Percentiles rank a stretch among this genome's conserved stretches.
These are phyloP conservation scores for Myotis pilosus DNA, from an alignment of 2,797 vertebrate genomes.

Conservation along the genomic window DNA sequence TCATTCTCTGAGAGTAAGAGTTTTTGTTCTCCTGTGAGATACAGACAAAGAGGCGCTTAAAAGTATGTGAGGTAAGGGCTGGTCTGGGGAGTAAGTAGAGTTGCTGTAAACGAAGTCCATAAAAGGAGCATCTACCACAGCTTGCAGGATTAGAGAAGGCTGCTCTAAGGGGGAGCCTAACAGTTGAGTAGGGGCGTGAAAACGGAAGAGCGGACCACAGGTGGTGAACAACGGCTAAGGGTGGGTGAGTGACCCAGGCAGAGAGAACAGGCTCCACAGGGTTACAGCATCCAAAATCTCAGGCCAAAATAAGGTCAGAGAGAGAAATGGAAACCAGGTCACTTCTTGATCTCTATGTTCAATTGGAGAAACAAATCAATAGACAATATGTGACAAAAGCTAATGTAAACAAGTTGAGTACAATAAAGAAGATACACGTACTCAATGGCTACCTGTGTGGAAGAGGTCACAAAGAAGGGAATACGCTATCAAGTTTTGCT, in stretches of 20 bases:
- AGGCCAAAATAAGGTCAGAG: background rate
- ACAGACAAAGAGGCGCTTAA: background rate
- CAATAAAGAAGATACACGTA: background rate
- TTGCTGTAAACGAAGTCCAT: background rate
- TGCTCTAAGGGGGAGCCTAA: accelerated
- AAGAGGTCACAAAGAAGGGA: background rate
- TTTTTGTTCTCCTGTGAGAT: background rate
- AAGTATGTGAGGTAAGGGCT: background rate
- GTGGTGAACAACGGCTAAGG: background rate
- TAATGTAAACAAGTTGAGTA: background rate
- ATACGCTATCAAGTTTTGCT: background rate
- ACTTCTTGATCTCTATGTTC: background rate
- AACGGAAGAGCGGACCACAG: background rate
- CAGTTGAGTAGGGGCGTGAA: background rate
- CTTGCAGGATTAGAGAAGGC: background rate
- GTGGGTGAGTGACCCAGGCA: background rate
- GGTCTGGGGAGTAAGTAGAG: background rate
- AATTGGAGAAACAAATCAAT: background rate
- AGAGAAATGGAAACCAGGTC: background rate
- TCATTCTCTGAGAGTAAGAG: background rate
- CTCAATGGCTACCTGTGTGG: too few relatives aligned
- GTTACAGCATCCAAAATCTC: accelerated
- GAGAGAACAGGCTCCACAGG: background rate
- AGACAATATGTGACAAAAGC: background rate
- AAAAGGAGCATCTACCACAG: background rate